These are phyloP conservation scores for Dolomedes plantarius DNA, from an alignment of 2,888 invertebrate species.

Conservation along the genomic window DNA sequence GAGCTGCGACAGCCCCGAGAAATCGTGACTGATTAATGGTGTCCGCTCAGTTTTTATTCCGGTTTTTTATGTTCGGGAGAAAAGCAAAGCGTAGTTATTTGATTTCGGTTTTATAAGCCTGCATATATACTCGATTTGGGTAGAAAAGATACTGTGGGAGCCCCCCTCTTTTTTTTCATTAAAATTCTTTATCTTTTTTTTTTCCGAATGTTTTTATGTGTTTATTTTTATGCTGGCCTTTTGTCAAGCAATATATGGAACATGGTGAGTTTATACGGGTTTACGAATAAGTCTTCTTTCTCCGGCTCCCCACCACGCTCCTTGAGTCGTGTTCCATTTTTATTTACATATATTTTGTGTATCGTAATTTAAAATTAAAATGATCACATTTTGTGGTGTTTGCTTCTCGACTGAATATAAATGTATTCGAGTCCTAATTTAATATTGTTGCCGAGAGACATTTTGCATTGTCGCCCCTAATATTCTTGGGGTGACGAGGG, in stretches of 20 bases:
- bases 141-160: background rate
- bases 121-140: background rate
- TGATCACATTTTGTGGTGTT: background rate
- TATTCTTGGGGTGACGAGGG: too few relatives aligned
- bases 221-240: background rate
- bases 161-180: too few relatives aligned
- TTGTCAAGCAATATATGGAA: background rate
- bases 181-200: background rate
- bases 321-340: background rate
- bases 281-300: background rate
- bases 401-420: background rate
- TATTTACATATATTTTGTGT: background rate
- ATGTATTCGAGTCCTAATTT: too few relatives aligned
- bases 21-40: conserved; percentile 11
- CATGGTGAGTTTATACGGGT: too few relatives aligned
- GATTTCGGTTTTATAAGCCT: conserved; percentile 1
- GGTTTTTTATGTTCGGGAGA: background rate
- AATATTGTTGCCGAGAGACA: too few relatives aligned
- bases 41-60: conserved; percentile 10
- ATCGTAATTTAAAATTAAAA: background rate
- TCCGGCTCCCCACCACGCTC: background rate
- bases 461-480: too few relatives aligned
- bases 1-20: conserved; percentile 9
- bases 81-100: conserved; percentile 1
- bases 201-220: background rate